Evolutionary conservation across 23 tunicate genomes (phyloP), one percentile per base, ranked within the genome.

Genomic region (Corella eumyota): DNA sequence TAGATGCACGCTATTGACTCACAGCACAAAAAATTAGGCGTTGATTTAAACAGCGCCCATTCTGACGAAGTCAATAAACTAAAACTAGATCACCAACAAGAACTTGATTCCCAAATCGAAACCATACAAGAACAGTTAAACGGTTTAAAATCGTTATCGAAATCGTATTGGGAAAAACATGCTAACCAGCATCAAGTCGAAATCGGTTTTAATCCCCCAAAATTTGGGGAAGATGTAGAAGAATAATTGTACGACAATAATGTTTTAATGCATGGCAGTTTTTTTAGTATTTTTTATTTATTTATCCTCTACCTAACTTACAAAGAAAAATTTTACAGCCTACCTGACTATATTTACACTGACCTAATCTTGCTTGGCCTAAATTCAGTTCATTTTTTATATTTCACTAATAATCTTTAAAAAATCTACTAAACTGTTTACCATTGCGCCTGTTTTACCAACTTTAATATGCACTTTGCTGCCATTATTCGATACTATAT

Each of bases 141-240:
- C 54, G 63, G 78, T 7, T 40, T 84, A 19, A 30, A 75, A 29
- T 62, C 50, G 1, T 6, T 84, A 38, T 84, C 94, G 6, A 75
- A 84, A 48, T 52, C 60, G 5, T 84, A 75, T 50, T 84, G 94
- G 94, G 94, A 84, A 56, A 68, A 84, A 56, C 94, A 84, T 48
- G 94, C 83, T 5, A 56, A 63, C 36, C 60, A 84, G 21, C 75
- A 84, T 33, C 68, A 64, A n/a, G 69, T 65, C 4, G 71, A 67
- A 17, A 45, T 57, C 23, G 66, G 22, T 19, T 66, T 66, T 24
- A 29, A 49, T 5, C 57, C 71, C 1, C 71, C 58, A 2, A 45
- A 28, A 4, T 25, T 38, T 44, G 15, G 15, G 48, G 48, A 44
- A 6, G n/a, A n/a, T n/a, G n/a, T n/a, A n/a, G n/a, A n/a, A n/a